These are phyloP conservation scores for Drosophila anomalata DNA, from an alignment of 2,888 invertebrate species.

Conservation along the genomic window DNA sequence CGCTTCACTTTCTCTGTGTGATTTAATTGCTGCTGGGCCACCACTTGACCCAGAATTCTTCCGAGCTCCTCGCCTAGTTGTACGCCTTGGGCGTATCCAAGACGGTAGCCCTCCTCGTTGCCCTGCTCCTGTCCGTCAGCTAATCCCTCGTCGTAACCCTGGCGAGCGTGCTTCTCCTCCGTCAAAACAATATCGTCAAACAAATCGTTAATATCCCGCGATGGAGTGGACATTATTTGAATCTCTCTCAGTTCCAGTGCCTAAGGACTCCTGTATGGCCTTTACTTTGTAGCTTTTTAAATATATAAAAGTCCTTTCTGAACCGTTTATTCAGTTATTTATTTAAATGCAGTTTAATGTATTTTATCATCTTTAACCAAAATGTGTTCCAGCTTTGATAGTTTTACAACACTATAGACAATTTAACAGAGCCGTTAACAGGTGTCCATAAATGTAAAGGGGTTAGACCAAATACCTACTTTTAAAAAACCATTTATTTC, in stretches of 20 bases:
- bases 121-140: conserved; percentile 87
- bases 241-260: background rate
- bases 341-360: background rate
- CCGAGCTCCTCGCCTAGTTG: conserved; percentile 92
- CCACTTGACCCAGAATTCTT: conserved; percentile 87
- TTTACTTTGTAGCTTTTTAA: background rate
- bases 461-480: too few species aligned
- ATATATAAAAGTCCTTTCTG: background rate
- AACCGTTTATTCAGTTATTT: background rate
- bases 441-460: background rate
- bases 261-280: background rate
- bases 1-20: conserved; percentile 85
- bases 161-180: conserved; percentile 87
- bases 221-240: conserved; percentile 50
- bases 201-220: conserved; percentile 89
- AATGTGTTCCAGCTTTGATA: conserved; percentile 8
- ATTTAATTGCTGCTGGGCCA: conserved; percentile 85
- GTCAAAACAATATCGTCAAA: conserved; percentile 89
- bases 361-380: background rate
- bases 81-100: conserved; percentile 91
- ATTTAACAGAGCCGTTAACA: background rate
- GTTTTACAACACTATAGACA: conserved; percentile 20
- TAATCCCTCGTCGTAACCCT: conserved; percentile 89
- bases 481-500: too few species aligned
- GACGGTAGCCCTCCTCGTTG: conserved; percentile 86